Evolutionary conservation across 2,113 vertebrate species (phyloP), one percentile per base, ranked within the genome.

Genomic region (Ageneiosus marmoratus): DNA sequence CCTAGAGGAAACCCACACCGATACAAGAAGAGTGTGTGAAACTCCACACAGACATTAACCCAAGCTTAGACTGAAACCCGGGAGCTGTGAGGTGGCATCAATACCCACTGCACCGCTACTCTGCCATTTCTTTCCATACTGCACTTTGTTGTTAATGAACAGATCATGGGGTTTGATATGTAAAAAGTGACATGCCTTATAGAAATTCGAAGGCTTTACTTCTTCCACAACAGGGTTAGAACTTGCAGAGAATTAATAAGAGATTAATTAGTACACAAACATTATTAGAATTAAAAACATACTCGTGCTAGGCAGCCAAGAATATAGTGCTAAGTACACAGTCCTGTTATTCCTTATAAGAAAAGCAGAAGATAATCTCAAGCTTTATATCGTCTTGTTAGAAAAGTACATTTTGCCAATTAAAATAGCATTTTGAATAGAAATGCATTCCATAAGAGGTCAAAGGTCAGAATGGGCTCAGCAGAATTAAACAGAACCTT

Each of bases 401-500:
- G 4, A 34, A 55, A 46, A 9, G 3, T 22, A 44, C 11, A 4
- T 29, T 18, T 51, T 48, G 46, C 29, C 18, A 2, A 41, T 41
- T 53, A 55, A 76, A 53, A 34, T 34, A 32, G 34, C 24, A 70
- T 58, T 70, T 41, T 56, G 13, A 32, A n/a, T 12, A 16, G 16
- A n/a, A 51, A 37, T 16, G 20, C 11, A 2, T 48, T 37, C 27
- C 27, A 34, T 37, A n/a, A 13, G 29, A 81, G 79, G 79, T 81
- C 67, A 72, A 58, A 58, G 80, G 67, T 81, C 51, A 81, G 67
- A 18, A 7, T 41, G 22, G 34, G 63, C 32, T 22, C 15, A 58
- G 53, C 5, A 56, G 67, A 55, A 55, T 80, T 80, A 4, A 16
- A 48, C 29, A 22, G 13, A 92, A 92, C 92, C 92, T 81, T 92